Conservation (phyloP, 2,888 invertebrate genomes). For the Cantharis rustica region DNA sequence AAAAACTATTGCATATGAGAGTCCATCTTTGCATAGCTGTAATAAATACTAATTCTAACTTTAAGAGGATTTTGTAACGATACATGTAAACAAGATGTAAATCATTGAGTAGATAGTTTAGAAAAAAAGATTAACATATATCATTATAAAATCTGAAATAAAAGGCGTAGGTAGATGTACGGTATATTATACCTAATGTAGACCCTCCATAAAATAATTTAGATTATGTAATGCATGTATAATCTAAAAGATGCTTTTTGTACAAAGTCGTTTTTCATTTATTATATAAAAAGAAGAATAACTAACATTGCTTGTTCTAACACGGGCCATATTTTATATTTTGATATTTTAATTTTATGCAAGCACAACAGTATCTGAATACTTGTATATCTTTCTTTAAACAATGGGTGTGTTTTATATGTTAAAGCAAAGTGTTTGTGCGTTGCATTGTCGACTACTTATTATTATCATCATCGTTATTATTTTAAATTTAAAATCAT, state of each 20-base stretch:
- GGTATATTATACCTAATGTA: conserved; percentile 46
- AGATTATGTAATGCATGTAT: conserved; percentile 56
- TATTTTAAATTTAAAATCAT: conserved; percentile 50
- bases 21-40: conserved; percentile 53
- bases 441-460: conserved; percentile 24
- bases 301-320: conserved; percentile 40
- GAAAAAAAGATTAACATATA: conserved; percentile 17
- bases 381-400: conserved; percentile 49
- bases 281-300: conserved; percentile 21
- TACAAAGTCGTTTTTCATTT: conserved; percentile 53
- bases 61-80: conserved; percentile 42
- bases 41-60: conserved; percentile 45
- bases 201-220: conserved; percentile 55
- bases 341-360: conserved; percentile 13
- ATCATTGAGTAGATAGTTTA: conserved; percentile 27
- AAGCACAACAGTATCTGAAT: conserved; percentile 33
- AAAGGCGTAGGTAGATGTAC: conserved; percentile 53
- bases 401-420: conserved; percentile 43
- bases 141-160: conserved; percentile 32
- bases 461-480: conserved; percentile 2
- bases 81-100: conserved; percentile 28
- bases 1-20: conserved; percentile 51
- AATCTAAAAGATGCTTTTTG: conserved; percentile 54
- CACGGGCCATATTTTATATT: conserved; percentile 35
- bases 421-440: conserved; percentile 31